Evolutionary conservation across 2,888 invertebrate species (phyloP).

Genomic region (Petrophora chlorosata): DNA sequence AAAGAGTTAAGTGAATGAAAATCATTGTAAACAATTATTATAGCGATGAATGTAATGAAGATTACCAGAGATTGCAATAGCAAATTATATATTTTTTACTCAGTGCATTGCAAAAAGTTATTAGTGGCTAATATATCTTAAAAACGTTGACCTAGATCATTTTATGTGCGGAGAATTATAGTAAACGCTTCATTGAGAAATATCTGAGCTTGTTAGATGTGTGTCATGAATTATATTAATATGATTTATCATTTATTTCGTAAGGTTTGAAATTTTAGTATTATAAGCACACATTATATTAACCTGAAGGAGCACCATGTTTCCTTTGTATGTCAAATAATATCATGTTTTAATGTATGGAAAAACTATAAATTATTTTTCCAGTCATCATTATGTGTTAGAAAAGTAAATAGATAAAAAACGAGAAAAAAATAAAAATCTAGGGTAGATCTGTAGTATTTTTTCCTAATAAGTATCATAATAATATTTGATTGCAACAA

Average conservation of each 20-base stretch:
- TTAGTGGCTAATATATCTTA: constrained; percentile 54
- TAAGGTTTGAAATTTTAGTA: constrained; percentile 63
- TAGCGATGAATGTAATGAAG: constrained; percentile 64
- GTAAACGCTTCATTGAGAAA: constrained; percentile 57
- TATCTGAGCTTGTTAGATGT: constrained; percentile 58
- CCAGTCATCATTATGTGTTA: constrained; percentile 54
- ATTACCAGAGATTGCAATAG: constrained; percentile 78
- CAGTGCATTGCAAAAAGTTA: constrained; percentile 56
- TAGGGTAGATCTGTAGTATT: constrained; percentile 65
- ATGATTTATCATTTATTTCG: constrained; percentile 60
- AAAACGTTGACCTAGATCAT: constrained; percentile 46
- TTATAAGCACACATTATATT: constrained; percentile 50
- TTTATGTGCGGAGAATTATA: constrained; percentile 55
- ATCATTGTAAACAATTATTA: constrained; percentile 56
- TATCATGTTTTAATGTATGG: constrained; percentile 46
- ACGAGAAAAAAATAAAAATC: constrained; percentile 61
- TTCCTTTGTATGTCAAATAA: constrained; percentile 23
- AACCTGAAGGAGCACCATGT: constrained; percentile 33
- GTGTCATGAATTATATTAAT: constrained; percentile 63
- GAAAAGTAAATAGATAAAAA: constrained; percentile 59
- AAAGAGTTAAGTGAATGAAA: constrained; percentile 69
- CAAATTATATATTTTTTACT: constrained; percentile 79
- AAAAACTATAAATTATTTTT: constrained; percentile 50
- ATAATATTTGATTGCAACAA: constrained; percentile 63
- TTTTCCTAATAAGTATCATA: constrained; percentile 67